Evolutionary conservation across 2,888 invertebrate genomes (phyloP).

Genomic region (Glaucopsyche alexis): DNA sequence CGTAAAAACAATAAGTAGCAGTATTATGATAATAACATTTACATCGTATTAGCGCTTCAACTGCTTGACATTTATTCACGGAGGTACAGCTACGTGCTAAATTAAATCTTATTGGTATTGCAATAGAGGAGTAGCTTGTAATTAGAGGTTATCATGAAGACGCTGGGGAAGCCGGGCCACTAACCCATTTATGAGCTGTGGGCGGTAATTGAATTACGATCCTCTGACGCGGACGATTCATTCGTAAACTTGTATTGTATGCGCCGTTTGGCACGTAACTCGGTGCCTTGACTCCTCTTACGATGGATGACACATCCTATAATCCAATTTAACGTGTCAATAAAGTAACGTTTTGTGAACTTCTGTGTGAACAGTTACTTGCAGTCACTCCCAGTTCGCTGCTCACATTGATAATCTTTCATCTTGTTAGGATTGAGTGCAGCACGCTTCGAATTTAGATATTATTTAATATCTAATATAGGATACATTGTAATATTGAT

Average conservation of each 20-base stretch:
- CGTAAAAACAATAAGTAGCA: constrained; percentile 31
- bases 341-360: constrained; percentile 12
- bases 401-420: background rate
- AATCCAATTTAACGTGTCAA: constrained; percentile 40
- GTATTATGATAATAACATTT: constrained; percentile 34
- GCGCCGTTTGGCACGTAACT: constrained; percentile 37
- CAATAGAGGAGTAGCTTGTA: constrained; percentile 25
- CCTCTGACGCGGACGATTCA: constrained; percentile 42
- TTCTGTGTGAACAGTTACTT: background rate
- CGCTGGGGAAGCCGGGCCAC: constrained; percentile 46
- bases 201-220: constrained; percentile 50
- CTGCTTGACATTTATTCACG: constrained; percentile 5
- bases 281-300: constrained; percentile 35
- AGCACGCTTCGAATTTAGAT: background rate
- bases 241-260: constrained; percentile 42
- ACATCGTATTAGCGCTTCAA: constrained; percentile 6
- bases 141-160: background rate
- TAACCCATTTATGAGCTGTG: constrained; percentile 51
- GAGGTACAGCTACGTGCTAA: background rate
- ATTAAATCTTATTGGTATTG: constrained; percentile 34
- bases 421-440: background rate
- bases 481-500: background rate
- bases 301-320: constrained; percentile 38
- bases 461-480: background rate
- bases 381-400: background rate